Percentiles rank a stretch among this genome's conserved stretches.
Evolutionary conservation across 1,140 invertebrate genomes (phyloP).

Genomic region (Leptoteleia sp.): DNA sequence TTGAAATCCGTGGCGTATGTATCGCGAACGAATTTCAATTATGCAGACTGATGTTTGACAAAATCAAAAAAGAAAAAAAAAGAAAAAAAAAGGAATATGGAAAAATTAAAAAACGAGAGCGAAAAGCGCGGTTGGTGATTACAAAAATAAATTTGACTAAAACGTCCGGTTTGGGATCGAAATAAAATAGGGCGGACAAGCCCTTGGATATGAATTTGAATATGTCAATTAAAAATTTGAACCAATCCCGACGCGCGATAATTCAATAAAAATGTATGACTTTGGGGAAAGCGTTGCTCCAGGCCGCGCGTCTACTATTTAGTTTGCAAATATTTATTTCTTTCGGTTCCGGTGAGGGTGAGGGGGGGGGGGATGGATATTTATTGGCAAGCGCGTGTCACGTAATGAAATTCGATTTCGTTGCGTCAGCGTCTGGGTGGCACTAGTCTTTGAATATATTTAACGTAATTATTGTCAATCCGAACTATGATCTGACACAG

Average conservation of each 20-base stretch:
- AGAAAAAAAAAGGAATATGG: no score
- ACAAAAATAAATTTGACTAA: slow-evolving; percentile 37
- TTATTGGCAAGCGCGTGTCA: slow-evolving; percentile 23
- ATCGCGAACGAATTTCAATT: slow-evolving; percentile 9
- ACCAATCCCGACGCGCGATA: slow-evolving; percentile 28
- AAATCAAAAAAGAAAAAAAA: slow-evolving; percentile 8
- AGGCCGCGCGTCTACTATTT: slow-evolving; percentile 33
- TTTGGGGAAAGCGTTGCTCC: slow-evolving; percentile 6
- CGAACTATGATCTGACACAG: slow-evolving; percentile 50
- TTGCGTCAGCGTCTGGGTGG: slow-evolving; percentile 18
- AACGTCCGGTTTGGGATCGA: slow-evolving; percentile 8
- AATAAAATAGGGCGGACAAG: slow-evolving; percentile 27
- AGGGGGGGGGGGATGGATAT: no score
- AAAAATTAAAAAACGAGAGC: no score
- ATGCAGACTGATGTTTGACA: slow-evolving; percentile 13
- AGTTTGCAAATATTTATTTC: slow-evolving; percentile 39
- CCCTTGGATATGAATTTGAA: slow-evolving; percentile 47
- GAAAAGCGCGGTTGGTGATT: slow-evolving; percentile 6
- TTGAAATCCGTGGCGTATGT: background rate
- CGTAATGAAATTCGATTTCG: slow-evolving; percentile 41
- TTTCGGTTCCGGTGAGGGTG: slow-evolving; percentile 12
- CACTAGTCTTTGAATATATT: slow-evolving; percentile 50
- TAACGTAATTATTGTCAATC: slow-evolving; percentile 47
- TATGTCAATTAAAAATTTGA: slow-evolving; percentile 56
- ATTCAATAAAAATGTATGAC: slow-evolving; percentile 55